Evolutionary conservation across 2,797 vertebrate species (phyloP), one percentile per base, ranked within the genome.

Genomic region (Cyprinodon diabolis): DNA sequence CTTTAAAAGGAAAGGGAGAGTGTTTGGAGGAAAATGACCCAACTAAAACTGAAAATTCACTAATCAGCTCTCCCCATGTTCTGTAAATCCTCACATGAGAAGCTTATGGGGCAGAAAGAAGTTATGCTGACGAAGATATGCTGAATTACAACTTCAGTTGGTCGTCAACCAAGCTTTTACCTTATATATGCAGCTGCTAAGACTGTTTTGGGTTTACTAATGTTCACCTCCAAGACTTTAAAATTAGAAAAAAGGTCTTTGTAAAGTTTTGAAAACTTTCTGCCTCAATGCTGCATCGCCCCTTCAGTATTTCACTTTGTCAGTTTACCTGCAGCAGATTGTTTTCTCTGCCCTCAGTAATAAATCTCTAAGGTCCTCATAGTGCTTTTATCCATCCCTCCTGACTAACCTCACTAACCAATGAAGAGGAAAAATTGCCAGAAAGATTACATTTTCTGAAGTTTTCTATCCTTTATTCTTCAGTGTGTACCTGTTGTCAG

Each of bases 381-480:
- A 76, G 84, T 83, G 56, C 77, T 69, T 48, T 47, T 73, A 74
- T 83, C 81, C 57, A 4, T 37, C 52, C 70, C 60, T 65, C 70
- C 69, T 72, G 74, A 77, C 47, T 67, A n/a, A 65, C 65, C 23
- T 79, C 68, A 25, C 57, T 3, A 3, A 77, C 52, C 68, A 52
- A 15, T 76, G 52, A 13, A 6, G 48, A 12, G 23, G 15, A 73
- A 19, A 67, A 48, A 71, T 5, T 63, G 47, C 67, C 40, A 2
- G 43, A 13, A 11, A 68, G 47, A 76, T 82, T 68, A 57, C 73
- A 84, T 84, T 78, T 75, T 67, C 57, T 58, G 25, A 76, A 72
- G 77, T 75, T 51, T 66, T 60, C 17, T 49, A 21, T 71, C n/a
- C 73, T 35, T 69, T 84, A 58, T 76, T 71, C 69, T 72, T 55